phyloP scores from a whole-genome alignment of 2,113 vertebrate genomes.

The Phaethornis superciliosus region DNA sequence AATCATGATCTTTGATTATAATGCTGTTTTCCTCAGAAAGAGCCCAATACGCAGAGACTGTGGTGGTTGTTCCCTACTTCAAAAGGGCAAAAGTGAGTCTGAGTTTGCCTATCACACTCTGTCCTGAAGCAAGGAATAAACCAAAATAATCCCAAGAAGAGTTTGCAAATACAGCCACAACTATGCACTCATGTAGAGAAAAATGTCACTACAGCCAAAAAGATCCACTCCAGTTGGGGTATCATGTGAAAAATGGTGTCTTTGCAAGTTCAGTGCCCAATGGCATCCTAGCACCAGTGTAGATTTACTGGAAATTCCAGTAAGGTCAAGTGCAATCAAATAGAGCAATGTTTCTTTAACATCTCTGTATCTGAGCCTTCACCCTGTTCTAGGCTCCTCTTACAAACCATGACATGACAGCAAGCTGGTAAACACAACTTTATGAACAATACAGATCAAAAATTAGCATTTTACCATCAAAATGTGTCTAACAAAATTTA shows the following conservation, averaged over 20 bases:
- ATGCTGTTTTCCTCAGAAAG: neutral
- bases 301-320: neutral
- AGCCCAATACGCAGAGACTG: neutral
- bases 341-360: too few species aligned
- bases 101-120: neutral
- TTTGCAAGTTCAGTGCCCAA: neutral
- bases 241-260: neutral
- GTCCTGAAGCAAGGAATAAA: neutral
- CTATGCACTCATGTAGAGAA: neutral
- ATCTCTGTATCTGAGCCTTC: neutral
- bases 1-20: neutral
- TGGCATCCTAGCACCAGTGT: fast-evolving
- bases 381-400: neutral
- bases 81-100: neutral
- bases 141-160: neutral
- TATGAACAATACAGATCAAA: neutral
- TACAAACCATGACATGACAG: neutral
- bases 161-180: neutral
- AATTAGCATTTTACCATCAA: neutral
- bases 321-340: neutral
- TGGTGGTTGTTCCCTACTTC: too few species aligned
- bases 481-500: neutral
- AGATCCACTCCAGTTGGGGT: neutral
- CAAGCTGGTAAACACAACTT: neutral
- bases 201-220: neutral